phyloP scores from a whole-genome alignment of 2,888 invertebrate genomes.

The Luperina testacea region DNA sequence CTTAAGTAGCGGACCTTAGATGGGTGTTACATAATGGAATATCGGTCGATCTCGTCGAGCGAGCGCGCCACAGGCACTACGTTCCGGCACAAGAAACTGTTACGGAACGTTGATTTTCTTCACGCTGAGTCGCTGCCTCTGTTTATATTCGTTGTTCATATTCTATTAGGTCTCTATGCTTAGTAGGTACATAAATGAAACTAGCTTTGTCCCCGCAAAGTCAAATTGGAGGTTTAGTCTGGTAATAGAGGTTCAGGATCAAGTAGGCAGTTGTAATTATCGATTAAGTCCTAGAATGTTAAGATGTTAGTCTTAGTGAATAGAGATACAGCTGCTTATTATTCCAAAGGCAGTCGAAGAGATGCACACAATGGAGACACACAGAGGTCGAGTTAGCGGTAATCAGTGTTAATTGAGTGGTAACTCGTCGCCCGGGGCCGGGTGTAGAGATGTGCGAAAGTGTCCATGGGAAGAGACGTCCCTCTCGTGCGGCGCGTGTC shows the following conservation, averaged over 20 bases:
- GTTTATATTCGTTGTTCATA: conserved; percentile 47
- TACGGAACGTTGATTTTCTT: conserved; percentile 65
- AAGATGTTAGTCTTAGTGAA: conserved; percentile 64
- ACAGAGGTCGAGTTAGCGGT: conserved; percentile 78
- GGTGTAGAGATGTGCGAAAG: conserved; percentile 72
- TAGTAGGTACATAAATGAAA: conserved; percentile 61
- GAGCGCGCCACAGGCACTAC: conserved; percentile 64
- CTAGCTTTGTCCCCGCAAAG: conserved; percentile 71
- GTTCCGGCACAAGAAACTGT: conserved; percentile 70
- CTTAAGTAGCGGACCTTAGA: conserved; percentile 67
- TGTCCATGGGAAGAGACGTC: conserved; percentile 80
- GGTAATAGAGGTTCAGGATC: conserved; percentile 40
- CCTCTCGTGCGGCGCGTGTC: conserved; percentile 78
- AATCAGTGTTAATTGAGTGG: conserved; percentile 81
- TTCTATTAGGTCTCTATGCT: conserved; percentile 29
- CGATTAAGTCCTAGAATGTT: conserved; percentile 62
- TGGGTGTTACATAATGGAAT: conserved; percentile 77
- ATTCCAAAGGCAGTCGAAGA: conserved; percentile 68
- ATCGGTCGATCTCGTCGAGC: conserved; percentile 69
- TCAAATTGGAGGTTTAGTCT: conserved; percentile 48
- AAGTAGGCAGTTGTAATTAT: conserved; percentile 62
- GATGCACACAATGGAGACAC: conserved; percentile 68
- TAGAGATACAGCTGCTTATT: conserved; percentile 68
- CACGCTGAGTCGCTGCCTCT: conserved; percentile 60
- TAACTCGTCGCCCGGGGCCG: conserved; percentile 73